phyloP scores from a whole-genome alignment of 2,888 invertebrate genomes.

The Nomada goodeniana region DNA sequence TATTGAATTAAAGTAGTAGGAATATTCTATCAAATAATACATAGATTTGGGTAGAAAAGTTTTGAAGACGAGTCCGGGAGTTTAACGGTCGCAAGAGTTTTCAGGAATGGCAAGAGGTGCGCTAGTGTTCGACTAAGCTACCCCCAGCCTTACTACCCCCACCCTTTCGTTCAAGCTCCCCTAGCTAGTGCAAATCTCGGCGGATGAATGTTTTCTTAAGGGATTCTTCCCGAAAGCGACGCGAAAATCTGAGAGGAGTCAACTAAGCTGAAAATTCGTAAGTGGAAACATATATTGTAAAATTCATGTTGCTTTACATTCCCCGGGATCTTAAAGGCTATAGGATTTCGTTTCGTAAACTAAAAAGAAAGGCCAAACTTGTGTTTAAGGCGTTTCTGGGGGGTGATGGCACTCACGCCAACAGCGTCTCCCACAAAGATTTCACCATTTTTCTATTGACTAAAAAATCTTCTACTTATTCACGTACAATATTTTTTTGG shows the following conservation, averaged over 20 bases:
- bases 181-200: constrained; percentile 83
- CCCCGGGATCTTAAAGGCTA: constrained; percentile 7
- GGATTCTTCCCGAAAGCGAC: constrained; percentile 80
- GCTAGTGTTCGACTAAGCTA: constrained; percentile 70
- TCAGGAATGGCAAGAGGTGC: constrained; percentile 63
- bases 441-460: constrained; percentile 72
- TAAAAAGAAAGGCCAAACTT: constrained; percentile 76
- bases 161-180: constrained; percentile 77
- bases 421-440: constrained; percentile 79
- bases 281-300: constrained; percentile 69
- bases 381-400: constrained; percentile 79
- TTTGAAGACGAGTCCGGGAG: constrained; percentile 28
- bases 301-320: constrained; percentile 18
- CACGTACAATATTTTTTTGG: constrained; percentile 64
- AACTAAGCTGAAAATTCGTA: constrained; percentile 69
- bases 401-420: constrained; percentile 81
- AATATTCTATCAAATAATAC: background rate
- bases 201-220: constrained; percentile 83
- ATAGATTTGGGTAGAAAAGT: background rate
- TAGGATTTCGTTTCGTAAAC: constrained; percentile 56
- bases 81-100: constrained; percentile 55
- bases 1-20: background rate
- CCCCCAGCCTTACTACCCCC: constrained; percentile 78
- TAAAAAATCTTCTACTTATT: constrained; percentile 55
- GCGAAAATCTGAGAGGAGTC: constrained; percentile 73